Percentiles rank a stretch among this genome's conserved stretches.
phyloP scores from a whole-genome alignment of 2,797 vertebrate species.

The Eulemur rubriventer region DNA sequence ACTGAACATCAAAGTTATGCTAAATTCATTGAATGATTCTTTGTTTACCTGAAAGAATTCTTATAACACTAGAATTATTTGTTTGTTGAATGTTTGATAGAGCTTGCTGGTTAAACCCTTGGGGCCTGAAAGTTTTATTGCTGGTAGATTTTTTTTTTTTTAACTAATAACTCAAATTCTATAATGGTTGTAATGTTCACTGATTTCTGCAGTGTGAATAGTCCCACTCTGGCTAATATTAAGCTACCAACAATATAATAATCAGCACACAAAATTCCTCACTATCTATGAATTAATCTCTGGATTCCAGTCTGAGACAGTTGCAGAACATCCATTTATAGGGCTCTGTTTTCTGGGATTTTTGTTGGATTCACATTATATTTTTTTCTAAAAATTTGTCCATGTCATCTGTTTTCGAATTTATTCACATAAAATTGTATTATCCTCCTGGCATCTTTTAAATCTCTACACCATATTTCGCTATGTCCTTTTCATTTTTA shows the following conservation, averaged over 20 bases:
- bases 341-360: neutral
- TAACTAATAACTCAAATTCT: neutral
- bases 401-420: neutral
- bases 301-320: neutral
- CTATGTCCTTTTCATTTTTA: neutral
- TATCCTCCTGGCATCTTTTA: neutral
- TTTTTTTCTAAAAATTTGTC: neutral
- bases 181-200: neutral
- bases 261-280: neutral
- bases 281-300: neutral
- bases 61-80: neutral
- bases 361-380: neutral
- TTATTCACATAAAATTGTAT: neutral
- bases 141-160: neutral
- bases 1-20: neutral
- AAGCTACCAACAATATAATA: neutral
- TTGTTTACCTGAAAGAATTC: neutral
- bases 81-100: neutral
- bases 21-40: neutral
- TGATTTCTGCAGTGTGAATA: neutral
- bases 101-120: neutral
- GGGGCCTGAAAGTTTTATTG: neutral
- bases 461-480: neutral
- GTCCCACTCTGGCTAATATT: neutral
- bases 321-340: neutral